These are phyloP conservation scores for Pachypanchax playfairii DNA, from an alignment of 2,113 vertebrate species.

Conservation along the genomic window DNA sequence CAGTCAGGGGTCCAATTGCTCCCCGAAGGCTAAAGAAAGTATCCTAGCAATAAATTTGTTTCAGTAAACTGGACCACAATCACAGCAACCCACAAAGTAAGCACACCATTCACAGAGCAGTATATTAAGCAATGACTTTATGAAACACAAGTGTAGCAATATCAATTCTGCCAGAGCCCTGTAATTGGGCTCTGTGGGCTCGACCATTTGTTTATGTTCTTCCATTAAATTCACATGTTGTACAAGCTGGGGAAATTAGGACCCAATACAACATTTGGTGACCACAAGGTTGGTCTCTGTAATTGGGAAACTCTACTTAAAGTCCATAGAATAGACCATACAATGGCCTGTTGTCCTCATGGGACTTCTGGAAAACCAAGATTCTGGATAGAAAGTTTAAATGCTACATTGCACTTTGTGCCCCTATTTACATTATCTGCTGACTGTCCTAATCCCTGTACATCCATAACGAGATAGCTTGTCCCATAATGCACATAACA, in stretches of 20 bases:
- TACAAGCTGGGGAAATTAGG: slow-evolving; percentile 33
- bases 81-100: slow-evolving; percentile 38
- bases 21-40: slow-evolving; percentile 28
- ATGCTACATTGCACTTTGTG: slow-evolving; percentile 21
- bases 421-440: slow-evolving; percentile 36
- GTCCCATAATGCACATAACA: slow-evolving; percentile 12
- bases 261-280: slow-evolving; percentile 3
- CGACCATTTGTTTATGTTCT: slow-evolving; percentile 16
- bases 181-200: slow-evolving; percentile 62
- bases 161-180: slow-evolving; percentile 29
- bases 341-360: slow-evolving; percentile 4
- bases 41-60: slow-evolving; percentile 43
- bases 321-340: slow-evolving; percentile 6
- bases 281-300: slow-evolving; percentile 2
- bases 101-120: slow-evolving; percentile 8
- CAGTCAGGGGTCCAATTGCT: slow-evolving; percentile 40
- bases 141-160: slow-evolving; percentile 20
- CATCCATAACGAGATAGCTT: slow-evolving; percentile 21
- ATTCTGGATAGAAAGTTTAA: slow-evolving; percentile 34
- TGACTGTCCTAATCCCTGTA: slow-evolving; percentile 52
- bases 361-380: slow-evolving; percentile 3
- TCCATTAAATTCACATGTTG: slow-evolving; percentile 44
- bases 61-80: slow-evolving; percentile 37
- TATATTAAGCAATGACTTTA: slow-evolving; percentile 24
- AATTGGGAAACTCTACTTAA: slow-evolving; percentile 1